These are phyloP conservation scores for Microctonus aethiopoides DNA, from an alignment of 2,888 invertebrate species.

Conservation along the genomic window DNA sequence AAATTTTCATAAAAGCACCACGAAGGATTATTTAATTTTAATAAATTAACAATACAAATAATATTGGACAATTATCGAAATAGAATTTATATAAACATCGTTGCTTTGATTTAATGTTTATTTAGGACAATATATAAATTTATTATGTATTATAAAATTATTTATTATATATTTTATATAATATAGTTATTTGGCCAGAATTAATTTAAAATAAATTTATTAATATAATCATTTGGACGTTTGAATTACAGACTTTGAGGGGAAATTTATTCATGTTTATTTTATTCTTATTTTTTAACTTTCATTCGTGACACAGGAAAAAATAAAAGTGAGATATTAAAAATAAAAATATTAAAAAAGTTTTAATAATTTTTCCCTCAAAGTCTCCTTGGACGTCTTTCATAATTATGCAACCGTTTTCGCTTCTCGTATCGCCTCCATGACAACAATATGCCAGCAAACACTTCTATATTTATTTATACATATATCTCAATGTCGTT, in stretches of 20 bases:
- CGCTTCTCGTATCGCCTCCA: conserved; percentile 34
- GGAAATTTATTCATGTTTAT: neutral
- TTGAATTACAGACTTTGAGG: neutral
- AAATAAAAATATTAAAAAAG: neutral
- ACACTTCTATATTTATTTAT: neutral
- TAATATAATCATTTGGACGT: neutral
- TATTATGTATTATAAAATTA: conserved; percentile 10
- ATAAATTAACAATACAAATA: too few species aligned
- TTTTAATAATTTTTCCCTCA: neutral
- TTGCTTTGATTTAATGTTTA: conserved; percentile 16
- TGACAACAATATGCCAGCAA: conserved; percentile 3
- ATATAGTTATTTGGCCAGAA: neutral
- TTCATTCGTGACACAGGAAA: neutral
- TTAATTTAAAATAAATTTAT: too few species aligned
- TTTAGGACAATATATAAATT: conserved; percentile 13
- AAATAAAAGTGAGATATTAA: neutral
- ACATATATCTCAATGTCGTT: neutral
- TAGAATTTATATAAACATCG: conserved; percentile 7
- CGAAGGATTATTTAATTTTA: too few species aligned
- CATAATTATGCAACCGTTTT: conserved; percentile 38
- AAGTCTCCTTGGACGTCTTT: neutral
- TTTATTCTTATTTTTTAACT: neutral
- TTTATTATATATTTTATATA: neutral
- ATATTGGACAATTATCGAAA: neutral
- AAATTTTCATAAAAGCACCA: too few species aligned